Conservation (phyloP, 2,797 vertebrate genomes). For the Myotis vivesi region DNA sequence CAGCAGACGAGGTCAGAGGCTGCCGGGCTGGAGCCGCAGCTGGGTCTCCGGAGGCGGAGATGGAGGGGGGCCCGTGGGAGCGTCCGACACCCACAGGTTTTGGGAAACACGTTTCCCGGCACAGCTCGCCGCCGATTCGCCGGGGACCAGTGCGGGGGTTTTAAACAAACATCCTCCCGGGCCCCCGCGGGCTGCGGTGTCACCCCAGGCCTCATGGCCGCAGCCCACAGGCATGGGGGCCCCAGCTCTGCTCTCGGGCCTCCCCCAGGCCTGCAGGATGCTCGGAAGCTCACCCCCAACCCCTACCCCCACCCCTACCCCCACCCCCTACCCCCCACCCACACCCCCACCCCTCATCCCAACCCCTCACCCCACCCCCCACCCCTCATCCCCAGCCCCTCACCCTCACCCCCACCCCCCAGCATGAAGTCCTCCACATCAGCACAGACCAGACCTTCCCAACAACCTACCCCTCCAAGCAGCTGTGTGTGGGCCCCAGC, state of each 20-base stretch:
- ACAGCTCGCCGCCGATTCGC: neutral
- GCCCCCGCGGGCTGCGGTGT: neutral
- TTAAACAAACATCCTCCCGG: neutral
- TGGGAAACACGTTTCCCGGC: neutral
- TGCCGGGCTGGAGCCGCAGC: slow-evolving; percentile 23
- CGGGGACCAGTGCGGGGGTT: neutral
- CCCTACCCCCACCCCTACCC: too few relatives aligned
- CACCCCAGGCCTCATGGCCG: neutral
- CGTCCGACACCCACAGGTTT: slow-evolving; percentile 26
- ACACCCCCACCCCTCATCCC: neutral
- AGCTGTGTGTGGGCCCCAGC: too few relatives aligned
- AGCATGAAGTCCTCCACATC: neutral
- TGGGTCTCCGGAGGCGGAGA: neutral
- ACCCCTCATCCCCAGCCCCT: too few relatives aligned
- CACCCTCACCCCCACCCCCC: neutral
- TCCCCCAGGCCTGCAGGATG: neutral
- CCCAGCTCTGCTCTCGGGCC: neutral
- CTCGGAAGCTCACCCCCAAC: too few relatives aligned
- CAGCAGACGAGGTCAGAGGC: slow-evolving; percentile 29
- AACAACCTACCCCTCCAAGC: neutral
- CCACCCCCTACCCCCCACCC: too few relatives aligned
- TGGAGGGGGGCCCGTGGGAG: neutral
- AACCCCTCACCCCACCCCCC: too few relatives aligned
- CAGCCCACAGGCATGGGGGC: neutral
- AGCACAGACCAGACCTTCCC: accelerated